Evolutionary conservation across 2,888 invertebrate species (phyloP).

Genomic region (Plagodis dolabraria): DNA sequence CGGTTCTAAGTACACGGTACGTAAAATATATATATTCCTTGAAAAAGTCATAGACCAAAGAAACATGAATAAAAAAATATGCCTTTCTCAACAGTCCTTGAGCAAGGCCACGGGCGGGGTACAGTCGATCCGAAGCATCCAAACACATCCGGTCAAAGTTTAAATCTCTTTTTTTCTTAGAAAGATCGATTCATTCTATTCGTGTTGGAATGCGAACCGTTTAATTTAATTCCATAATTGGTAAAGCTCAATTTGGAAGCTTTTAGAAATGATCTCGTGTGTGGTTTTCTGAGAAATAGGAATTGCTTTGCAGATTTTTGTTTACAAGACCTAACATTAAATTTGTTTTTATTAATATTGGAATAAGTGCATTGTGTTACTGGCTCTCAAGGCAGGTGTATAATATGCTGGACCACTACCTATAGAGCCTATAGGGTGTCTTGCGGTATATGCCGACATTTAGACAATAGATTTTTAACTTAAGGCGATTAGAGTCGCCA

Average conservation of each 20-base stretch:
- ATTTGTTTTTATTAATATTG: not conserved
- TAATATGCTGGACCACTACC: too few relatives aligned
- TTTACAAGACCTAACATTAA: not conserved
- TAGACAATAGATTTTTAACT: too few relatives aligned
- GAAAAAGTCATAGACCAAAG: conserved; percentile 9
- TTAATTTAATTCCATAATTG: conserved; percentile 19
- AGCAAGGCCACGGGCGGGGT: conserved; percentile 46
- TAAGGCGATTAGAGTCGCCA: too few relatives aligned
- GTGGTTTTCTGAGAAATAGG: conserved; percentile 12
- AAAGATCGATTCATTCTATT: conserved; percentile 27
- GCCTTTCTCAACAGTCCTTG: conserved; percentile 41
- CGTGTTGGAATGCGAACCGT: conserved; percentile 36
- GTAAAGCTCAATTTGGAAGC: conserved; percentile 4
- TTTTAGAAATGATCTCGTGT: conserved; percentile 4
- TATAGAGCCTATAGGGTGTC: too few relatives aligned
- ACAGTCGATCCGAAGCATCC: conserved; percentile 30
- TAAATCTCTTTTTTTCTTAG: conserved; percentile 25
- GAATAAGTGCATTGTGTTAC: too few relatives aligned
- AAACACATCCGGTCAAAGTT: conserved; percentile 53
- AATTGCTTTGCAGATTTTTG: not conserved
- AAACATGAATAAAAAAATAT: conserved; percentile 4
- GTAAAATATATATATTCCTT: too few relatives aligned
- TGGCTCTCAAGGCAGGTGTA: too few relatives aligned
- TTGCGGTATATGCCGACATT: too few relatives aligned
- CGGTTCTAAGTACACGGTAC: too few relatives aligned